Evolutionary conservation across 2,113 vertebrate species (phyloP).

Genomic region (Meriones unguiculatus): DNA sequence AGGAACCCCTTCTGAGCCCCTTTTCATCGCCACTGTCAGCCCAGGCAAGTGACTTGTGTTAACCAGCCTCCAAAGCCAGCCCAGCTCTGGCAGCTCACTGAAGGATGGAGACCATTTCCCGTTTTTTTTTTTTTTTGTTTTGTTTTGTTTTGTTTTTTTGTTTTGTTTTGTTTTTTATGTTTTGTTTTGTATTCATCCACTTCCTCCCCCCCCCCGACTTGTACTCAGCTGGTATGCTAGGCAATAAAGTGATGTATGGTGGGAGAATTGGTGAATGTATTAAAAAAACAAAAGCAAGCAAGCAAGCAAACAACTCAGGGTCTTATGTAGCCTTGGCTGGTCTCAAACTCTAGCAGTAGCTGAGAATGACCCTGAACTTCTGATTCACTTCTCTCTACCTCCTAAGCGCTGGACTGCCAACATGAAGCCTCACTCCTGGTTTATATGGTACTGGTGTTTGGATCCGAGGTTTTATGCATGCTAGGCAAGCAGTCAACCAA

Average conservation of each 20-base stretch:
- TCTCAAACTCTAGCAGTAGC: background rate
- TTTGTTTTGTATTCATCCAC: background rate
- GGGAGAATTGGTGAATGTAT: background rate
- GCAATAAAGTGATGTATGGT: background rate
- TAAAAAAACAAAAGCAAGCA: background rate
- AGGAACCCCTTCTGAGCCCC: background rate
- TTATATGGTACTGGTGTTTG: background rate
- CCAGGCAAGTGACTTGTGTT: too few species aligned
- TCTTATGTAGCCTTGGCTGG: background rate
- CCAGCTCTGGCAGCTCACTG: background rate
- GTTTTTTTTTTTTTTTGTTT: background rate
- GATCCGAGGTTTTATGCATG: background rate
- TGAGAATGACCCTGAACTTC: background rate
- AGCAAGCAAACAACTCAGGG: background rate
- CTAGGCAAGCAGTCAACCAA: background rate
- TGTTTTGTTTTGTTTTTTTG: background rate
- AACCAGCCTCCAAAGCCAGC: background rate
- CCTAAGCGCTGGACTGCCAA: background rate
- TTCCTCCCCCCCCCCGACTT: too few species aligned
- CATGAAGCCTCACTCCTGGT: background rate
- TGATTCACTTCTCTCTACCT: background rate
- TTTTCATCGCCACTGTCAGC: background rate
- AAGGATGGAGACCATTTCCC: background rate
- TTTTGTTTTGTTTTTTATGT: background rate
- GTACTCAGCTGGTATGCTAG: background rate